Evolutionary conservation across 2,797 vertebrate species (phyloP).

Genomic region (Carapus acus): DNA sequence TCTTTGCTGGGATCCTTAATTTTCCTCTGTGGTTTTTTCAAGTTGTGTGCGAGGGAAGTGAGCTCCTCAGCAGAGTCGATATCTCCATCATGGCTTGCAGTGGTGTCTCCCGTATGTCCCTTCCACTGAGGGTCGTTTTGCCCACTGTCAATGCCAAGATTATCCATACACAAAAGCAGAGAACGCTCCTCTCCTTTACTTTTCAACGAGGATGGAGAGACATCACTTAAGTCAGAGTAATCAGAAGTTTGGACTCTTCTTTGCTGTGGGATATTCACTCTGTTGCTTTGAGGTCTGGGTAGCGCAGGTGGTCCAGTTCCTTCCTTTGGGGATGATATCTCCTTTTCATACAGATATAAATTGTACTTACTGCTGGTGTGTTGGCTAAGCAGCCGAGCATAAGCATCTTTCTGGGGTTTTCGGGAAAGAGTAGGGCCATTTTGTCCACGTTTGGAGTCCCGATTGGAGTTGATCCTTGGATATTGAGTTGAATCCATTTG

Average conservation of each 20-base stretch:
- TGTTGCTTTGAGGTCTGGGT: conserved; percentile 49
- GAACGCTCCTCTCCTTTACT: conserved; percentile 59
- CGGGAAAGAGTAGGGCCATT: conserved; percentile 58
- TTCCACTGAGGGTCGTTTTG: conserved; percentile 41
- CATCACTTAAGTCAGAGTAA: conserved; percentile 63
- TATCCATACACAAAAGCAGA: conserved; percentile 64
- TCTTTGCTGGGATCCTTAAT: conserved; percentile 40
- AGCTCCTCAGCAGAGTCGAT: conserved; percentile 64
- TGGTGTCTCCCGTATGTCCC: conserved; percentile 60
- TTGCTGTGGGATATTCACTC: conserved; percentile 47
- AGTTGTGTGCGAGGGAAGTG: conserved; percentile 27
- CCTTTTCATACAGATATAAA: conserved; percentile 71
- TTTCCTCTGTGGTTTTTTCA: conserved; percentile 58
- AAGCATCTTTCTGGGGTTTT: conserved; percentile 85
- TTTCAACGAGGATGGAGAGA: conserved; percentile 56
- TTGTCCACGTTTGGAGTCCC: conserved; percentile 60
- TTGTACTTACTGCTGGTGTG: conserved; percentile 79
- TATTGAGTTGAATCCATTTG: conserved; percentile 72
- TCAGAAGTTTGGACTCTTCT: conserved; percentile 55
- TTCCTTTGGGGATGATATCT: conserved; percentile 64
- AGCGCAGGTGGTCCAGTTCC: conserved; percentile 38
- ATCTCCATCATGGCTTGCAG: conserved; percentile 66
- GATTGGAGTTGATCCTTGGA: conserved; percentile 48
- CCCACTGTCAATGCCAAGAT: conserved; percentile 36
- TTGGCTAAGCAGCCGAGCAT: conserved; percentile 77